Conservation (phyloP, 2,888 invertebrate species). For the Nomada goodeniana region DNA sequence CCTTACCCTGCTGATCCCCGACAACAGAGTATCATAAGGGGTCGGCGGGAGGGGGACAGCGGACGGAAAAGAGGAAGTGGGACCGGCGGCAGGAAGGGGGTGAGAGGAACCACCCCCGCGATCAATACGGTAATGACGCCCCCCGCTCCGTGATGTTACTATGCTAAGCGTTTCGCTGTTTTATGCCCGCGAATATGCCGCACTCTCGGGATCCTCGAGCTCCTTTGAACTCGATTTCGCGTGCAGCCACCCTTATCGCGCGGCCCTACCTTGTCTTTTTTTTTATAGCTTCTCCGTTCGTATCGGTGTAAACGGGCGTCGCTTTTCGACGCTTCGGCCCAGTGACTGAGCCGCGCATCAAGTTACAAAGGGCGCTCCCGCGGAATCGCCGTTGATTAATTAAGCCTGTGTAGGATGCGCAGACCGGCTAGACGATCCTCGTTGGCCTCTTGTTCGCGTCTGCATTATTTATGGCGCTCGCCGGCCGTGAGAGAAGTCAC, state of each 20-base stretch:
- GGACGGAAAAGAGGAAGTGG: slow-evolving; percentile 27
- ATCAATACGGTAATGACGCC: slow-evolving; percentile 77
- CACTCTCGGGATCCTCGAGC: slow-evolving; percentile 42
- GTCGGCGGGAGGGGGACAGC: slow-evolving; percentile 16
- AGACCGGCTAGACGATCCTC: slow-evolving; percentile 8
- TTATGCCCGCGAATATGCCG: slow-evolving; percentile 69
- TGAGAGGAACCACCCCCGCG: slow-evolving; percentile 61
- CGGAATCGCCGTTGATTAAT: slow-evolving; percentile 22
- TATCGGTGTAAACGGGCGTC: slow-evolving; percentile 15
- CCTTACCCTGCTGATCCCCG: slow-evolving; percentile 43
- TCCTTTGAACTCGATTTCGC: slow-evolving; percentile 62
- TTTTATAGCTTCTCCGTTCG: slow-evolving; percentile 5
- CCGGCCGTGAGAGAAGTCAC: slow-evolving; percentile 19
- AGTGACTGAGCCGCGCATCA: neutral
- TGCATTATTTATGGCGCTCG: slow-evolving; percentile 20
- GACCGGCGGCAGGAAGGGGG: slow-evolving; percentile 25
- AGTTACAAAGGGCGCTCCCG: neutral
- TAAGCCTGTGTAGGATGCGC: slow-evolving; percentile 6
- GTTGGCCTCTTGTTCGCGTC: neutral
- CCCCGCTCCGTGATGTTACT: slow-evolving; percentile 69
- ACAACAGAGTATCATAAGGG: slow-evolving; percentile 22
- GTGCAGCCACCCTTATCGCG: slow-evolving; percentile 48
- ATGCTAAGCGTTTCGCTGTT: slow-evolving; percentile 74
- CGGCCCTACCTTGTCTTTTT: slow-evolving; percentile 29
- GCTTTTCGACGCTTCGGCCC: slow-evolving; percentile 8